Conservation (phyloP, 2,113 vertebrate genomes). For the Oncorhynchus keta region DNA sequence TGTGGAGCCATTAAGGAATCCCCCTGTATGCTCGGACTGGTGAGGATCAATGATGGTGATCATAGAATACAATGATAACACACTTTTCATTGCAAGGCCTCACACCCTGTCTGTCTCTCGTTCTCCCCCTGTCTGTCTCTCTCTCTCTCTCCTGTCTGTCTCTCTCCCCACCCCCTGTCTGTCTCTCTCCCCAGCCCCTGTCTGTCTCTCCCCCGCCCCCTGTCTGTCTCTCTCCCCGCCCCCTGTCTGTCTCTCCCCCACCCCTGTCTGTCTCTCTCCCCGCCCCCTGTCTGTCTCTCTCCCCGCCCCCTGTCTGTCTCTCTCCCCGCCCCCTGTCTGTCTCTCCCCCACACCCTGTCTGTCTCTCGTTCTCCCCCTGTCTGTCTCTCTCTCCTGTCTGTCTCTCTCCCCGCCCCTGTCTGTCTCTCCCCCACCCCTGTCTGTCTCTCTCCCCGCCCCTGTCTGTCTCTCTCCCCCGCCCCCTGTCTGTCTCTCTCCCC, state of each 20-base stretch:
- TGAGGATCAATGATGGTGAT: conserved; percentile 64
- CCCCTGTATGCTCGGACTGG: conserved; percentile 93
- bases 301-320: not conserved
- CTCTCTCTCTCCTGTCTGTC: too few relatives aligned
- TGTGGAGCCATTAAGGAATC: conserved; percentile 94
- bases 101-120: not conserved
- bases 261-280: too few relatives aligned
- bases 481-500: not conserved
- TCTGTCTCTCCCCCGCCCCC: not conserved
- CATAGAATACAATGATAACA: too few relatives aligned
- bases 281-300: too few relatives aligned
- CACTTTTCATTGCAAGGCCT: too few relatives aligned
- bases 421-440: too few relatives aligned
- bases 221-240: too few relatives aligned
- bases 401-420: not conserved
- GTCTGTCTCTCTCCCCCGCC: too few relatives aligned
- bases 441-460: not conserved
- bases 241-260: not conserved
- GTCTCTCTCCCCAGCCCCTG: too few relatives aligned
- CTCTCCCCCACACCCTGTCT: not conserved
- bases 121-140: too few relatives aligned
- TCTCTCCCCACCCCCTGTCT: not conserved
- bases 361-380: too few relatives aligned
- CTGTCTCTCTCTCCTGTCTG: not conserved
- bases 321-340: too few relatives aligned